A percentile compares a stretch with the other conserved stretches of the same genome.
Conservation (phyloP, 2,797 vertebrate genomes). For the Protosalanx chinensis region DNA sequence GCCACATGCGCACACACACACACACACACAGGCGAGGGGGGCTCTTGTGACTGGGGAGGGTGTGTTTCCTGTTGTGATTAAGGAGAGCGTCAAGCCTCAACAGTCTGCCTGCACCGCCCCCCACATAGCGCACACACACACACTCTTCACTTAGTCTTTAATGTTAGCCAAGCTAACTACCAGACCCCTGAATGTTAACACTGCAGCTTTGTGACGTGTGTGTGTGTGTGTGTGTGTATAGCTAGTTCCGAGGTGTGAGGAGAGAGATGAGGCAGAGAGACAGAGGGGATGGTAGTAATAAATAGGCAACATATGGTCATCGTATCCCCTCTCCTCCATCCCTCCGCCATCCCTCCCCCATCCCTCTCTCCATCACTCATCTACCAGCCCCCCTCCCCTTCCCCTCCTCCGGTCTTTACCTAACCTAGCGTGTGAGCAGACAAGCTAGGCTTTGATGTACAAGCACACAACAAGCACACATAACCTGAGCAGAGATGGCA, state of each 20-base stretch:
- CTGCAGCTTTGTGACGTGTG: constrained; percentile 1
- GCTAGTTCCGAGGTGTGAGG: not conserved
- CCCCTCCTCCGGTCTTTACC: not conserved
- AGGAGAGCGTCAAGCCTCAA: constrained; percentile 12
- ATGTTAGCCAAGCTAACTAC: no score
- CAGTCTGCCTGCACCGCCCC: not conserved
- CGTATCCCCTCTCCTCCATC: constrained; percentile 38
- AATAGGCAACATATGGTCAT: constrained; percentile 71
- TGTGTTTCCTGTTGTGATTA: constrained; percentile 60
- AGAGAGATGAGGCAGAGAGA: not conserved
- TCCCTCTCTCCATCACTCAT: constrained; percentile 19
- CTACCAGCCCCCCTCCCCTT: constrained; percentile 18
- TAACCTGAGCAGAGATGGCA: not conserved
- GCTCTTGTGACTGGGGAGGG: constrained; percentile 50
- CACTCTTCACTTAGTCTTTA: not conserved
- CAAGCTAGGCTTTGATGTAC: not conserved
- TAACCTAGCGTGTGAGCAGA: not conserved
- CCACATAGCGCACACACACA: not conserved
- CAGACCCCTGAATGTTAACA: no score
- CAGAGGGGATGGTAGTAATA: constrained; percentile 53
- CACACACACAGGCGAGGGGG: not conserved
- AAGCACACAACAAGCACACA: not conserved
- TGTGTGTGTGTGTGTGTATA: constrained; percentile 12
- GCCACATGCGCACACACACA: constrained; percentile 20
- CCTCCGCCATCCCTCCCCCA: constrained; percentile 18